Evolutionary conservation across 2,888 invertebrate genomes (phyloP).

Genomic region (Merodon equestris): DNA sequence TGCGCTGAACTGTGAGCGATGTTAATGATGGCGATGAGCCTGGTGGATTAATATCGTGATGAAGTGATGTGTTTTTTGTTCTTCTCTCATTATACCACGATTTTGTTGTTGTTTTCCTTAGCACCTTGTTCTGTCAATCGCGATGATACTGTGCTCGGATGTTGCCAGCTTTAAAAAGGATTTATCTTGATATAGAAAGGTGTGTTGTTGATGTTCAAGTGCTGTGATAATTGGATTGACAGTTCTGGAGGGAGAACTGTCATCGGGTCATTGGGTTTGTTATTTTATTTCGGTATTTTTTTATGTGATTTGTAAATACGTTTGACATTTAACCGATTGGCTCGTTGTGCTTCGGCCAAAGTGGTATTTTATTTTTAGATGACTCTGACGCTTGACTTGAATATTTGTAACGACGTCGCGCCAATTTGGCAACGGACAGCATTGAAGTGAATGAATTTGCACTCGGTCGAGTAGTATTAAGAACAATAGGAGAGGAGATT

Average conservation of each 20-base stretch:
- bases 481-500: too few species aligned
- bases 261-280: neutral
- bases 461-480: too few species aligned
- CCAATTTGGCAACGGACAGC: too few species aligned
- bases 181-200: neutral
- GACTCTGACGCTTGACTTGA: too few species aligned
- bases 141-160: constrained; percentile 14
- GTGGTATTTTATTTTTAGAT: too few species aligned
- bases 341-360: too few species aligned
- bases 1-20: constrained; percentile 57
- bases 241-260: constrained; percentile 10
- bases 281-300: too few species aligned
- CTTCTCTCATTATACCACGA: constrained; percentile 37
- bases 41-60: constrained; percentile 61
- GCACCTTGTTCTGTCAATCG: constrained; percentile 56
- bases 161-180: constrained; percentile 35
- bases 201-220: constrained; percentile 12
- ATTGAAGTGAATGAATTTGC: too few species aligned
- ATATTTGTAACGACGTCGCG: too few species aligned
- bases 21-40: constrained; percentile 64
- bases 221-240: constrained; percentile 18
- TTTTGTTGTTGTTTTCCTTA: constrained; percentile 57
- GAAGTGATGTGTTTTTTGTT: constrained; percentile 35
- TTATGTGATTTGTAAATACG: neutral
- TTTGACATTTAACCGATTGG: neutral